phyloP scores from a whole-genome alignment of 2,113 vertebrate species.

The Fulica atra region DNA sequence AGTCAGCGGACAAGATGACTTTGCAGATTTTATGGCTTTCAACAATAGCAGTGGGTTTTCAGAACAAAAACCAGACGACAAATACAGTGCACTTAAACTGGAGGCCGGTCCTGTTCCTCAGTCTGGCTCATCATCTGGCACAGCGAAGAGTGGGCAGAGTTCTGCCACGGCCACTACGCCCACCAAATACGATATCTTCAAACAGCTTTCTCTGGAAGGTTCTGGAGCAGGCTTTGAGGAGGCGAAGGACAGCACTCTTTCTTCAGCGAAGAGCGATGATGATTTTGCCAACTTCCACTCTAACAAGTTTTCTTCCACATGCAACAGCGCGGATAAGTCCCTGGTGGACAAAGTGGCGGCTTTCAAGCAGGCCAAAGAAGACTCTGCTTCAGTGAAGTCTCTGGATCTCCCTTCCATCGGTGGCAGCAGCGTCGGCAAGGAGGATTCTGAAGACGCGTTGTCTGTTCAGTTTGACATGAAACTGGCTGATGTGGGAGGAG shows the following conservation, averaged over 20 bases:
- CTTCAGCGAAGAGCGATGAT: conserved; percentile 83
- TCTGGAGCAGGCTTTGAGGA: conserved; percentile 80
- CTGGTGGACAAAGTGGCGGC: conserved; percentile 90
- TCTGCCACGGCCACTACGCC: conserved; percentile 10
- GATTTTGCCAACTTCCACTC: conserved; percentile 96
- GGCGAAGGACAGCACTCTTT: conserved; percentile 81
- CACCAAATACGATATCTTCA: conserved; percentile 92
- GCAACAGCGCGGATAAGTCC: conserved; percentile 84
- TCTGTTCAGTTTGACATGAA: conserved; percentile 99
- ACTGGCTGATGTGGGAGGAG: conserved; percentile 94
- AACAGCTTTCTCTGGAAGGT: conserved; percentile 89
- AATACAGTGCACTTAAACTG: conserved; percentile 63
- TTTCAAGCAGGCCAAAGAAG: conserved; percentile 95
- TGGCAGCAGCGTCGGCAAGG: conserved; percentile 95
- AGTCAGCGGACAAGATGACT: conserved; percentile 85
- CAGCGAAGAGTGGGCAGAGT: conserved; percentile 66
- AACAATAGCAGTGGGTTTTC: conserved; percentile 80
- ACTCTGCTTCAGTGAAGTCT: conserved; percentile 94
- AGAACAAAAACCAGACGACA: conserved; percentile 69
- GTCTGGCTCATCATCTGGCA: conserved; percentile 24
- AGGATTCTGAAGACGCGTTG: conserved; percentile 95
- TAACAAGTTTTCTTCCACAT: conserved; percentile 86
- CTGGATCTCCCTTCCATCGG: conserved; percentile 97
- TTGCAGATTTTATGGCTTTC: conserved; percentile 98
- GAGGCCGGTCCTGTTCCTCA: conserved; percentile 55